Percentiles rank a stretch among this genome's conserved stretches.
Conservation (phyloP, 2,797 vertebrate genomes). For the Rhinichthys osculus region DNA sequence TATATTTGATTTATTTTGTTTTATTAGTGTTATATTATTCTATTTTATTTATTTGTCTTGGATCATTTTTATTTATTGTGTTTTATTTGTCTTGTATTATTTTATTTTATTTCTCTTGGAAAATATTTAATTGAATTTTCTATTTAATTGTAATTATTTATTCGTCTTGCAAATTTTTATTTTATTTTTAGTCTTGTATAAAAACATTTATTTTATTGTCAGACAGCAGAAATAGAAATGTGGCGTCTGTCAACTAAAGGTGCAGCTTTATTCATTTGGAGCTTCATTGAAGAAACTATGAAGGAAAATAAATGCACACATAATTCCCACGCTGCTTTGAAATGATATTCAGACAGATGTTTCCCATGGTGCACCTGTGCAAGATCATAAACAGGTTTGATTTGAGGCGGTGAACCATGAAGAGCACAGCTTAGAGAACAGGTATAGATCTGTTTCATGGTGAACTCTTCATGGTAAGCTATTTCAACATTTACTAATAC, state of each 20-base stretch:
- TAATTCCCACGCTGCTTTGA: not conserved
- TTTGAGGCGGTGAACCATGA: constrained; percentile 4
- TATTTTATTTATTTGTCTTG: too few relatives aligned
- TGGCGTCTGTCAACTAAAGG: not conserved
- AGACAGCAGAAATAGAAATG: not conserved
- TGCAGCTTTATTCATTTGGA: not conserved
- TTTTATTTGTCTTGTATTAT: not conserved
- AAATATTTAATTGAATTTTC: not conserved
- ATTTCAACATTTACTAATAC: too few relatives aligned
- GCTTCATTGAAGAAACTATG: not conserved
- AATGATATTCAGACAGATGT: not conserved
- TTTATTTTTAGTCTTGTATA: not conserved
- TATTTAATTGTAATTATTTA: not conserved
- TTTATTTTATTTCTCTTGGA: not conserved
- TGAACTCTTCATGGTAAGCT: not conserved
- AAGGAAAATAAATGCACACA: not conserved
- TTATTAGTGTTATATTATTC: too few relatives aligned
- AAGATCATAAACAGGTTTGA: not conserved
- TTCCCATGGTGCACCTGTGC: not conserved
- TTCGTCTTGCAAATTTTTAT: not conserved
- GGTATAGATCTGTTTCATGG: constrained; percentile 5
- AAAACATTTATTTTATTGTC: not conserved
- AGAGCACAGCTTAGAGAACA: not conserved
- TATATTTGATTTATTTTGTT: too few relatives aligned
- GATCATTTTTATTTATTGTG: not conserved